phyloP scores from a whole-genome alignment of 2,888 invertebrate genomes.

The Theretra japonica region DNA sequence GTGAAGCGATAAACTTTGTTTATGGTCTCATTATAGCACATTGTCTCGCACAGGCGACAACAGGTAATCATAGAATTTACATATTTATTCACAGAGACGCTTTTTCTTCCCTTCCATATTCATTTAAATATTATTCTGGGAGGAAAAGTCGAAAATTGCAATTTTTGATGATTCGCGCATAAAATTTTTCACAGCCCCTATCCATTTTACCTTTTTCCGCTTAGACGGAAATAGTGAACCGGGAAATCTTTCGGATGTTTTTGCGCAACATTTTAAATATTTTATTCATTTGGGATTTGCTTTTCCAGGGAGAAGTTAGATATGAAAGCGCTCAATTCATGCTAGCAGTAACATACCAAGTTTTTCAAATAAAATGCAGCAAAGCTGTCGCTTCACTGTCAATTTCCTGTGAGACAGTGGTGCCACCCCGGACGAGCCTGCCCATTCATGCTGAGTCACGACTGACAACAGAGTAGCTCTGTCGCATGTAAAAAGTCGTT shows the following conservation, averaged over 20 bases:
- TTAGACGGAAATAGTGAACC: not conserved
- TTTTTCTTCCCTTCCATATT: constrained; percentile 7
- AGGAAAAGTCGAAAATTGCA: not conserved
- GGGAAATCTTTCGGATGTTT: not conserved
- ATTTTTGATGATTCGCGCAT: not conserved
- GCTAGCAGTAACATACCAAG: not conserved
- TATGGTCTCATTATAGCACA: constrained; percentile 60
- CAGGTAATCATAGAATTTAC: constrained; percentile 52
- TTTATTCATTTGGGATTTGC: not conserved
- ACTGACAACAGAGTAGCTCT: too few species aligned
- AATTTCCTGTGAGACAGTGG: too few species aligned
- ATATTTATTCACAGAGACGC: constrained; percentile 15
- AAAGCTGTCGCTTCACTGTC: too few species aligned
- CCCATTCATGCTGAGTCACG: too few species aligned
- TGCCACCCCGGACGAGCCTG: too few species aligned
- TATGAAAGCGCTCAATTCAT: not conserved
- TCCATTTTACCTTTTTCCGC: not conserved
- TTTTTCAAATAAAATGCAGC: not conserved
- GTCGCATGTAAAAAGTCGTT: too few species aligned
- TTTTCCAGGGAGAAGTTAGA: not conserved
- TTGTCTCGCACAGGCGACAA: constrained; percentile 52
- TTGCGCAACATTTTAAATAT: not conserved
- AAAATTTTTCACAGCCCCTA: not conserved
- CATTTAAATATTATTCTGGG: not conserved
- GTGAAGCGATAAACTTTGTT: constrained; percentile 59